Base-by-base conservation (phyloP, 2,797 vertebrate genomes). In the Eulemur albifrons region DNA sequence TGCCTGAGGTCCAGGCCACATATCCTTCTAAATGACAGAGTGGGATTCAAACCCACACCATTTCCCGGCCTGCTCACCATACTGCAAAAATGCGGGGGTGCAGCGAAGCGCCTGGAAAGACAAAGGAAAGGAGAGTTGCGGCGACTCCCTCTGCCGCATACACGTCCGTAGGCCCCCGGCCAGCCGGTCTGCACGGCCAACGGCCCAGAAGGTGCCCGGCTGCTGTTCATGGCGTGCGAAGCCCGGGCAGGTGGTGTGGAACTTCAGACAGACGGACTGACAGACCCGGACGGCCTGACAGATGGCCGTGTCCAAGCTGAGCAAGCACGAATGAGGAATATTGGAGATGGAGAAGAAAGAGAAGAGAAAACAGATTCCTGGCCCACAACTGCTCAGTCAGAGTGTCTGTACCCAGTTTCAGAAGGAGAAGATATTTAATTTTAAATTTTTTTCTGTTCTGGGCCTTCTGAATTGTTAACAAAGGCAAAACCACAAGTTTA, bases 401-500 rank as follows among this genome's bases (percentile, higher is more conserved):
- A 27, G 25, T 21, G 65, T 82, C 67, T 40, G 38, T 52, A 35
- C 21, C 38, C 63, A 80, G 35, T 50, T 23, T 89, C 75, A 13
- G 77, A 40, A 57, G 20, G 32, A 40, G 48, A 67, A 70, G n/a
- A 38, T 2, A 30, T 7, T 43, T 65, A 54, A 63, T 84, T 92
- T 88, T 61, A 65, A 43, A 52, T 30, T 70, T 77, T 43, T 43
- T 52, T 88, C 79, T 30, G 38, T 72, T 27, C 88, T 20, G 11
- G 23, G 43, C 20, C 45, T 89, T 85, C 84, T 50, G 70, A 90
- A 73, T 30, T 32, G 59, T 69, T 81, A 81, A 40, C 38, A 25
- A 83, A 96, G 50, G 65, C 86, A 93, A 76, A 92, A 45, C 69
- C 32, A 38, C 83, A 77, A 81, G 25, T 4, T 25, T 7, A 15